Conservation (phyloP, 2,797 vertebrate species). For the Mergus octosetaceus region DNA sequence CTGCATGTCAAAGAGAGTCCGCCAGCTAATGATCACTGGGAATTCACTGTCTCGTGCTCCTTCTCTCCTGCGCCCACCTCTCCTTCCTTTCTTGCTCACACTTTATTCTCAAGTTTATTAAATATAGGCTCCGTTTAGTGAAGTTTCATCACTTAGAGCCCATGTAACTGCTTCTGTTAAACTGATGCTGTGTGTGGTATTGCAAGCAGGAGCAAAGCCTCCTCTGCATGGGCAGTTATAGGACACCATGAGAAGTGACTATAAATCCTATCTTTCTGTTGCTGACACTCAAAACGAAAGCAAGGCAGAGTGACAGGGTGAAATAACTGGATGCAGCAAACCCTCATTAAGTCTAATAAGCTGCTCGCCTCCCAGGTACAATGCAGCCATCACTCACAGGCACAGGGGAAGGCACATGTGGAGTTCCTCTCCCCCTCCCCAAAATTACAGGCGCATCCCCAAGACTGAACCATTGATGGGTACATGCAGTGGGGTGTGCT, state of each 20-base stretch:
- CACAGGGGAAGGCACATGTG: not conserved
- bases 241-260: not conserved
- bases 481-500: fast-evolving
- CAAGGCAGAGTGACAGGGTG: not conserved
- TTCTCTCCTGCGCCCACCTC: not conserved
- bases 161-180: not conserved
- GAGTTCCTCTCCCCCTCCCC: not conserved
- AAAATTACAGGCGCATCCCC: not conserved
- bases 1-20: slow-evolving; percentile 24
- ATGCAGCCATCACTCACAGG: not conserved
- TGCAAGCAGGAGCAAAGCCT: not conserved
- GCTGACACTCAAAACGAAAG: not conserved
- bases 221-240: fast-evolving
- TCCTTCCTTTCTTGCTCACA: not conserved
- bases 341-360: not conserved
- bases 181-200: not conserved
- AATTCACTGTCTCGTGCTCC: slow-evolving; percentile 9
- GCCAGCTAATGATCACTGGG: slow-evolving; percentile 14
- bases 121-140: not conserved
- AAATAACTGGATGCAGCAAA: not conserved
- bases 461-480: not conserved
- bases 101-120: slow-evolving; percentile 17
- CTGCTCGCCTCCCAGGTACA: not conserved
- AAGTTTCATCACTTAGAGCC: not conserved
- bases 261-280: not conserved